Evolutionary conservation across 2,888 invertebrate species (phyloP), one percentile per base, ranked within the genome.

Genomic region (Masnerella sp.): DNA sequence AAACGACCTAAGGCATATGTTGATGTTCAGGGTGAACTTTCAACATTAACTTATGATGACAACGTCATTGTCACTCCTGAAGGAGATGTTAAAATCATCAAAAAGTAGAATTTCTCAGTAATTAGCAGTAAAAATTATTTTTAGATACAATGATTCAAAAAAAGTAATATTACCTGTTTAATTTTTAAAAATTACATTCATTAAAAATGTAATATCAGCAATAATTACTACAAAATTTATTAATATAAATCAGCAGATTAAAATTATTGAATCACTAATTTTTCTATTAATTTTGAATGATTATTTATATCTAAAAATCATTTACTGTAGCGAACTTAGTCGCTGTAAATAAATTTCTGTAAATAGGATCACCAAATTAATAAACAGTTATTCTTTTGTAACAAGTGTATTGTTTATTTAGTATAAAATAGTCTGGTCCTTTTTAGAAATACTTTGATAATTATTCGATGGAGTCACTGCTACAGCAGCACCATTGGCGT

Each of bases 361-460:
- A 52, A 38, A 74, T 69, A 74, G 51, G n/a, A 36, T 28, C 5
- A 17, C 17, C 5, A 7, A 30, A 0, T 22, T 28, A 52, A 51
- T 43, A 52, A 54, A 45, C 3, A 28, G 18, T 64, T 61, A 25
- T 43, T 40, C 5, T 54, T 38, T 56, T 40, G 20, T 62, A 58
- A 74, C 70, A 67, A 74, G 8, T 8, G 49, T 5, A 49, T 38
- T 59, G 51, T 36, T 52, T 72, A 52, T 38, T 87, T 81, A 91
- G 83, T 91, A 91, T 30, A 91, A 87, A 83, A 91, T 90, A 40
- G 90, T 90, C 81, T 91, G 91, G 85, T 91, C 89, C 81, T 90
- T 91, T 78, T 90, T 89, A 12, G 90, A 90, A 81, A 91, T 91
- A 81, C 90, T 90, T 78, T 90, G 90, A 83, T 91, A 91, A 59